These are phyloP conservation scores for Parasteatoda tepidariorum DNA, from an alignment of 1,140 invertebrate genomes.

Conservation along the genomic window DNA sequence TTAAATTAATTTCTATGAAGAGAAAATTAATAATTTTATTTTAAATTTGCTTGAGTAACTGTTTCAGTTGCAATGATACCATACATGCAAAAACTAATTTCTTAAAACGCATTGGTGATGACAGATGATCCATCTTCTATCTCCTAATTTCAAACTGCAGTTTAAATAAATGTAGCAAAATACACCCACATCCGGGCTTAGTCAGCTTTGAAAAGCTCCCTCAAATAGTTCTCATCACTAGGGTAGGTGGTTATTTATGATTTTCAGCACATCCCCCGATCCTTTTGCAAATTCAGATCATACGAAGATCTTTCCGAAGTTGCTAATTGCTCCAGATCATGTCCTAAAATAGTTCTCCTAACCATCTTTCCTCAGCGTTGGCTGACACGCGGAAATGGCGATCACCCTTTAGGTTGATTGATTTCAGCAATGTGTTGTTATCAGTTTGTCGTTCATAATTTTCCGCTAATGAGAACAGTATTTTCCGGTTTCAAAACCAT, in stretches of 20 bases:
- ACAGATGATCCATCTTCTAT: too few species aligned
- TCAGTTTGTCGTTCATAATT: constrained; percentile 56
- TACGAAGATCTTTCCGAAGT: constrained; percentile 46
- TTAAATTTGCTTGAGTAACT: too few species aligned
- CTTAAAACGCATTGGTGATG: too few species aligned
- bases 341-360: too few species aligned
- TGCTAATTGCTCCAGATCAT: constrained; percentile 43
- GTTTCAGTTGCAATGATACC: too few species aligned
- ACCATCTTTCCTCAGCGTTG: neutral
- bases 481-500: constrained; percentile 45
- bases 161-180: too few species aligned
- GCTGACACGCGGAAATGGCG: constrained; percentile 37
- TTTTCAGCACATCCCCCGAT: constrained; percentile 15
- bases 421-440: constrained; percentile 51
- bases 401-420: constrained; percentile 41
- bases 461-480: constrained; percentile 50
- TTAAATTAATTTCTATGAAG: too few species aligned
- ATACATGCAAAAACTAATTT: too few species aligned
- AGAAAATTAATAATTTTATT: too few species aligned
- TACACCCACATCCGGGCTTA: constrained; percentile 19
- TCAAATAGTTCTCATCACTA: constrained; percentile 8
- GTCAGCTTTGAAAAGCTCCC: constrained; percentile 22
- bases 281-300: constrained; percentile 27
- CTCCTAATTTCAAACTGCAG: too few species aligned
- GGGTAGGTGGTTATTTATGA: constrained; percentile 52